These are phyloP conservation scores for Drosophila athabasca DNA, from an alignment of 1,140 invertebrate species.

Conservation along the genomic window DNA sequence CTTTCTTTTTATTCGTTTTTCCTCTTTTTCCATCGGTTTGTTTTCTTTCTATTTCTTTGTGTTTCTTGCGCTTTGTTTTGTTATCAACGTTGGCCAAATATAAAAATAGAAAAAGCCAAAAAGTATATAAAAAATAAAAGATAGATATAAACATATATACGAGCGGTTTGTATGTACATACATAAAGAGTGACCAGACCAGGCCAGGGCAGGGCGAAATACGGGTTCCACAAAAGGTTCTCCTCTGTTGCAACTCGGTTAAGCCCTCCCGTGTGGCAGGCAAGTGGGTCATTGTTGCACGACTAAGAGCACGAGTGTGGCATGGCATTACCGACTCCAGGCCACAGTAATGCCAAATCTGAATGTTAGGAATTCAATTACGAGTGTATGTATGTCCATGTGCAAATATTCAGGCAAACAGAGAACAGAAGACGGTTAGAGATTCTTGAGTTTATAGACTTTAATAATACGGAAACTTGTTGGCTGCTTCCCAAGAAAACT, in stretches of 20 bases:
- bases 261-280: slow-evolving; percentile 32
- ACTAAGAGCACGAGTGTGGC: not conserved
- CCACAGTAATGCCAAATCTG: slow-evolving; percentile 44
- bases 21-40: slow-evolving; percentile 31
- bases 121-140: slow-evolving; percentile 19
- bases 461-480: too few species aligned
- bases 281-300: slow-evolving; percentile 45
- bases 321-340: slow-evolving; percentile 34
- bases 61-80: slow-evolving; percentile 64
- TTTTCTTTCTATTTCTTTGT: slow-evolving; percentile 40
- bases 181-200: slow-evolving; percentile 50
- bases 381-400: too few species aligned
- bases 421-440: too few species aligned
- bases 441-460: too few species aligned
- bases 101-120: slow-evolving; percentile 24
- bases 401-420: too few species aligned
- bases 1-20: slow-evolving; percentile 31
- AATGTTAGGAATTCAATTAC: slow-evolving; percentile 34
- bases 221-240: slow-evolving; percentile 50
- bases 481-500: too few species aligned
- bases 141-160: slow-evolving; percentile 28
- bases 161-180: slow-evolving; percentile 12
- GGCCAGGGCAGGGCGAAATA: slow-evolving; percentile 8
- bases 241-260: slow-evolving; percentile 55
- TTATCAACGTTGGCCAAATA: slow-evolving; percentile 55